These are phyloP conservation scores for Masnerella sp. DNA, from an alignment of 2,888 invertebrate species.

Conservation along the genomic window DNA sequence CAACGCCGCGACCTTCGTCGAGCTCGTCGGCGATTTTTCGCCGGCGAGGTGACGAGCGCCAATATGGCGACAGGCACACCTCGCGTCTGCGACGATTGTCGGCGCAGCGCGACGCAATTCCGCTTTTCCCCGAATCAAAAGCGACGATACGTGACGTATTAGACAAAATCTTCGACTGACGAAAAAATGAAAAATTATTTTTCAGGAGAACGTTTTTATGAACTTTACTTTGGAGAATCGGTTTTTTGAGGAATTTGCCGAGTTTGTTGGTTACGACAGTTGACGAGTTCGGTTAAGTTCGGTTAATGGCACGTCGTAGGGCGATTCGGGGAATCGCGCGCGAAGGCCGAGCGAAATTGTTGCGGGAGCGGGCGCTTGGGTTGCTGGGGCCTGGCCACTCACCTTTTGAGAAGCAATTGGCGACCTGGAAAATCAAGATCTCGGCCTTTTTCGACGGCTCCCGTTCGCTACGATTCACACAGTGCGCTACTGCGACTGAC, in stretches of 20 bases:
- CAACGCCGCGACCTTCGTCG: background rate
- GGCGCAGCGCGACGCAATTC: conserved; percentile 10
- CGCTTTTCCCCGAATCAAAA: background rate
- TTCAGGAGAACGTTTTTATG: too few relatives aligned
- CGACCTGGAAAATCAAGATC: conserved; percentile 75
- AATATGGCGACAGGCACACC: conserved; percentile 72
- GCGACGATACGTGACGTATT: background rate
- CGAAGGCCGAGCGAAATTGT: background rate
- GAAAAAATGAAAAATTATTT: too few relatives aligned
- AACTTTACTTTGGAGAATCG: too few relatives aligned
- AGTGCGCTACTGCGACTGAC: conserved; percentile 75
- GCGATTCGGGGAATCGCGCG: conserved; percentile 24
- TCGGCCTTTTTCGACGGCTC: conserved; percentile 74
- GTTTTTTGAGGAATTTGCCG: too few relatives aligned
- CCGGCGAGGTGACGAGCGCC: conserved; percentile 67
- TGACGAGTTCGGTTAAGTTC: too few relatives aligned
- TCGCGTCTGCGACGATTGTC: conserved; percentile 66
- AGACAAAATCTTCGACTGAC: too few relatives aligned
- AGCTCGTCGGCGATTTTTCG: conserved; percentile 64
- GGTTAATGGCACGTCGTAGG: too few relatives aligned
- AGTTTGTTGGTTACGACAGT: too few relatives aligned
- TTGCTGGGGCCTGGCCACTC: conserved; percentile 60
- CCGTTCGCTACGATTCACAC: conserved; percentile 76
- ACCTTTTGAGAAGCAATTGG: conserved; percentile 74
- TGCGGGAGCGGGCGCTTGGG: background rate